Conservation (phyloP, 1,140 invertebrate genomes). For the Cotesia vestalis region DNA sequence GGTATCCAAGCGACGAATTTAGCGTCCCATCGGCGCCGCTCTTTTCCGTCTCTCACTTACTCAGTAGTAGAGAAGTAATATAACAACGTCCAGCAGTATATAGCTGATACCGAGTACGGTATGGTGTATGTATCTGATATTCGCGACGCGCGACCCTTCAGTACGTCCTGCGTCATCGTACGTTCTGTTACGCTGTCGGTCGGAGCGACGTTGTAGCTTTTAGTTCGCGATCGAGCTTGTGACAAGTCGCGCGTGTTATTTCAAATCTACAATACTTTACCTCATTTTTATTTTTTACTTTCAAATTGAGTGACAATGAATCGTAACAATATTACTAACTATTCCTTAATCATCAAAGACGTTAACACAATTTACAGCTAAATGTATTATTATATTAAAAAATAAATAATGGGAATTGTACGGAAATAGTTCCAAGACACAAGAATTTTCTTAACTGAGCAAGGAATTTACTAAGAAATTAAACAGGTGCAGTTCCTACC, state of each 20-base stretch:
- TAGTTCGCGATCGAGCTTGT: constrained; percentile 18
- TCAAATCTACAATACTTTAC: neutral
- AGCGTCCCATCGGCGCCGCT: constrained; percentile 5
- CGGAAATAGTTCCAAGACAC: neutral
- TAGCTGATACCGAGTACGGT: neutral
- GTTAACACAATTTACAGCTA: no score
- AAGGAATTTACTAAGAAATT: constrained; percentile 6
- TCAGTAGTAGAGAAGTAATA: neutral
- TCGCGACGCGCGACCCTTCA: constrained; percentile 17
- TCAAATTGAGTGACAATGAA: no score
- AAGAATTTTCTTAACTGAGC: neutral
- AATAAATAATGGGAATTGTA: neutral
- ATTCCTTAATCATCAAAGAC: no score
- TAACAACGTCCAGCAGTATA: neutral
- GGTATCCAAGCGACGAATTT: neutral
- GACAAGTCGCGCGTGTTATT: constrained; percentile 21
- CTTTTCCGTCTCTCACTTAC: neutral
- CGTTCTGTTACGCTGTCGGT: constrained; percentile 3
- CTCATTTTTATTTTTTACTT: no score
- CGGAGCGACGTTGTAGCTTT: constrained; percentile 5
- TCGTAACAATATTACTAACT: no score
- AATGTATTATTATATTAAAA: no score
- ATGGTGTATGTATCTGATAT: neutral
- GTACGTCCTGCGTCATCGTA: constrained; percentile 30
- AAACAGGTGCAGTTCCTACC: constrained; percentile 2